These are phyloP conservation scores for Caenorhabditis latens DNA, from an alignment of 1,140 invertebrate species.

Conservation along the genomic window DNA sequence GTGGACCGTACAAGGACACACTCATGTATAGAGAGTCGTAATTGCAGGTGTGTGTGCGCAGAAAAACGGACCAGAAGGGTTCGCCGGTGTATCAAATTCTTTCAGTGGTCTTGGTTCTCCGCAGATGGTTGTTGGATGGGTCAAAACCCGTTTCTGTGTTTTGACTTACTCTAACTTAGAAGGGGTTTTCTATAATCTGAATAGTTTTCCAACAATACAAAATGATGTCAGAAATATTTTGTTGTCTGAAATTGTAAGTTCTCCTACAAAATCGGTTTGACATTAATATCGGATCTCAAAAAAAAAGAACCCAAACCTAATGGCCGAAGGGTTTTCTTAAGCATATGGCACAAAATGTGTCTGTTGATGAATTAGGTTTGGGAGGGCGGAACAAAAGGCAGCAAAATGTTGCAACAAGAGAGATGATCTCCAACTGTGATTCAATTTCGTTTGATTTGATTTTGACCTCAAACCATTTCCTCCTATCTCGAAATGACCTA, in stretches of 20 bases:
- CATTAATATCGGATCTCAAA: too few relatives aligned
- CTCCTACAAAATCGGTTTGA: too few relatives aligned
- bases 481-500: slow-evolving; percentile 55
- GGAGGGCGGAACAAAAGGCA: neutral
- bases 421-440: slow-evolving; percentile 35
- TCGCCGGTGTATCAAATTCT: slow-evolving; percentile 16
- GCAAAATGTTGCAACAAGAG: slow-evolving; percentile 17
- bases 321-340: too few relatives aligned
- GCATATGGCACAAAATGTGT: slow-evolving; percentile 8
- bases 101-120: neutral
- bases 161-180: too few relatives aligned
- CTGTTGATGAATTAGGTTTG: slow-evolving; percentile 14
- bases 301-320: too few relatives aligned
- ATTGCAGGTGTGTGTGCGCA: slow-evolving; percentile 53
- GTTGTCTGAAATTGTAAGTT: too few relatives aligned
- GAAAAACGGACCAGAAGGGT: slow-evolving; percentile 13
- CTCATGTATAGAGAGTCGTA: slow-evolving; percentile 25
- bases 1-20: slow-evolving; percentile 41
- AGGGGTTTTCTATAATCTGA: too few relatives aligned
- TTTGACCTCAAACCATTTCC: neutral
- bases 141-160: too few relatives aligned
- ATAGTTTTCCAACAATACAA: too few relatives aligned
- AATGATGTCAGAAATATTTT: too few relatives aligned
- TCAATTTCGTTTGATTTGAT: slow-evolving; percentile 51
- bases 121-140: too few relatives aligned